Conservation (phyloP, 2,888 invertebrate genomes). For the Enchytraeus crypticus region DNA sequence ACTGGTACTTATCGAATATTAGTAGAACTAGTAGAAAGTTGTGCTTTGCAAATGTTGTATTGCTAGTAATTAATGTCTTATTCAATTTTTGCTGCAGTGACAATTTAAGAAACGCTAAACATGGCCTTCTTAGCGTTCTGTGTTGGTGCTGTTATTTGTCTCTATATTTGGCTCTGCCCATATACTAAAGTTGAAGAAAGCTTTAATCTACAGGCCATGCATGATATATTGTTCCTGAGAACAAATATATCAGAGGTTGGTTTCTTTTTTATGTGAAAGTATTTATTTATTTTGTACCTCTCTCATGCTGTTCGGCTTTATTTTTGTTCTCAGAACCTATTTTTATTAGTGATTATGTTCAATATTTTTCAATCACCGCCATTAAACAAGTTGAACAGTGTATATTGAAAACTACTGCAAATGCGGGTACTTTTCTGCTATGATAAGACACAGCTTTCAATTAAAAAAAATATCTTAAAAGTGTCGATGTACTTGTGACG, state of each 20-base stretch:
- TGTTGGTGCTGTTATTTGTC: conserved; percentile 27
- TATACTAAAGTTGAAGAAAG: conserved; percentile 99
- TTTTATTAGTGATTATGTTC: neutral
- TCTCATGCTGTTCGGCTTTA: neutral
- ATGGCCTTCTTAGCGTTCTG: conserved; percentile 3
- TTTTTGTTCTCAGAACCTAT: neutral
- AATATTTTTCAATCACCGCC: neutral
- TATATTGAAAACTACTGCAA: neutral
- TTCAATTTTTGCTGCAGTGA: too few relatives aligned
- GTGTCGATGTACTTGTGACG: too few relatives aligned
- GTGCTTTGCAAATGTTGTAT: too few relatives aligned
- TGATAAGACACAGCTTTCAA: too few relatives aligned
- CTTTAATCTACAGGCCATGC: conserved; percentile 95
- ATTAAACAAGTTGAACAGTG: neutral
- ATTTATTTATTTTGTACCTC: neutral
- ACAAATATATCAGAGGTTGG: conserved; percentile 59
- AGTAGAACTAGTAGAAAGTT: too few relatives aligned
- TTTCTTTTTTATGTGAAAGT: neutral
- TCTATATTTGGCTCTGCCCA: conserved; percentile 68
- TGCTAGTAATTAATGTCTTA: too few relatives aligned
- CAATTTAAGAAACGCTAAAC: too few relatives aligned
- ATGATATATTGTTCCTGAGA: conserved; percentile 85
- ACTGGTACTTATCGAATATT: too few relatives aligned
- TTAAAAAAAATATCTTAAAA: too few relatives aligned
- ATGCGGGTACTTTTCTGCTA: neutral